These are phyloP conservation scores for Phymatocera aterrima DNA, from an alignment of 2,888 invertebrate genomes.

Conservation along the genomic window DNA sequence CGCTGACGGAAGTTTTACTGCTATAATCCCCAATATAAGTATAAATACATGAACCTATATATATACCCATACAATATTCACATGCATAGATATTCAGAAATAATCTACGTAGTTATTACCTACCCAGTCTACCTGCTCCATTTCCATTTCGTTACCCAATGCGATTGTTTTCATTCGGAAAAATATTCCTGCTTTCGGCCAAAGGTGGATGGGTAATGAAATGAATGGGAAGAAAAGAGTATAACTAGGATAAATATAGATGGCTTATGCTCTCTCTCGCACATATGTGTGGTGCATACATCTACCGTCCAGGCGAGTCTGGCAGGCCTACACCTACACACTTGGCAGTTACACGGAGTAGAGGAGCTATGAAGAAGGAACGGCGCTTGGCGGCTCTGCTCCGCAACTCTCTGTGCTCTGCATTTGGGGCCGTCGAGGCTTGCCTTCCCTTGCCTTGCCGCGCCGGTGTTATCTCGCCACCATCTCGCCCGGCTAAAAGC, in stretches of 20 bases:
- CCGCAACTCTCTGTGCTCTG: constrained; percentile 56
- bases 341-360: neutral
- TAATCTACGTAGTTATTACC: too few species aligned
- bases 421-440: constrained; percentile 62
- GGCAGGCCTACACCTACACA: neutral
- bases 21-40: constrained; percentile 35
- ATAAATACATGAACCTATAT: neutral
- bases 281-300: neutral
- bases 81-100: neutral
- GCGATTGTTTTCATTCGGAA: too few species aligned
- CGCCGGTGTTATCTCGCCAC: constrained; percentile 73
- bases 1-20: constrained; percentile 40
- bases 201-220: too few species aligned
- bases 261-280: too few species aligned
- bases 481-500: constrained; percentile 74
- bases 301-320: too few species aligned
- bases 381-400: too few species aligned
- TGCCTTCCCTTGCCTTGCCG: too few species aligned
- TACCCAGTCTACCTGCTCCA: too few species aligned
- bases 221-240: too few species aligned
- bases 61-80: neutral
- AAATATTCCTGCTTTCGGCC: too few species aligned
- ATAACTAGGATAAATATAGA: too few species aligned
- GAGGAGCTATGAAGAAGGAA: neutral
- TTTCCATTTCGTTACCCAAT: too few species aligned